A percentile compares a stretch with the other conserved stretches of the same genome.
phyloP scores from a whole-genome alignment of 2,113 vertebrate species.

The Festucalex cinctus region DNA sequence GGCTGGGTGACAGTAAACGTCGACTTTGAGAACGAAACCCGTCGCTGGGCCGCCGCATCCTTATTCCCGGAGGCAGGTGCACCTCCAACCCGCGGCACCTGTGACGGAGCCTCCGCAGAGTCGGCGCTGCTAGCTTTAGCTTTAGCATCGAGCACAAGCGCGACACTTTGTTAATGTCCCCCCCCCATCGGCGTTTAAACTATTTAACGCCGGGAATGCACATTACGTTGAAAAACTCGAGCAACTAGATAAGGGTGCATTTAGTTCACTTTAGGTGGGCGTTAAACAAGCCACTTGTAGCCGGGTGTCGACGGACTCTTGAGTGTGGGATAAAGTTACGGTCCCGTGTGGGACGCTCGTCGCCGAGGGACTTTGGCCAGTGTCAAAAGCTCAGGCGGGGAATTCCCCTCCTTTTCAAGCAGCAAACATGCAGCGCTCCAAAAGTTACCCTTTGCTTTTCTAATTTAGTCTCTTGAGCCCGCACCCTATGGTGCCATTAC shows the following conservation, averaged over 20 bases:
- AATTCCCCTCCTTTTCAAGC: slow-evolving; percentile 7
- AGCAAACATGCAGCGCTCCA: slow-evolving; percentile 30
- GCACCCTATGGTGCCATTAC: slow-evolving; percentile 74
- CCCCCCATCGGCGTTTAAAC: not conserved
- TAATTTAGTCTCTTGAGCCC: slow-evolving; percentile 51
- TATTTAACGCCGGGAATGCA: not conserved
- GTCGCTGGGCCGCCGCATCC: not conserved
- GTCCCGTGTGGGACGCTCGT: slow-evolving; percentile 10
- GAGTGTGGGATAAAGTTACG: slow-evolving; percentile 47
- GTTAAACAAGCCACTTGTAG: not conserved
- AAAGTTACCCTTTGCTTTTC: slow-evolving; percentile 25
- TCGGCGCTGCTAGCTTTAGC: slow-evolving; percentile 51
- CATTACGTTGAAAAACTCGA: not conserved
- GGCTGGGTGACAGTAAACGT: not conserved
- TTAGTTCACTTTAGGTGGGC: not conserved
- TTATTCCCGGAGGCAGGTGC: slow-evolving; percentile 57
- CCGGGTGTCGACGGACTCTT: slow-evolving; percentile 26
- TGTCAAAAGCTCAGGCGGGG: slow-evolving; percentile 12
- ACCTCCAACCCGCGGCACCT: slow-evolving; percentile 62
- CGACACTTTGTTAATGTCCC: no score
- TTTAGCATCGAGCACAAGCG: not conserved
- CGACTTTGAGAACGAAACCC: slow-evolving; percentile 1
- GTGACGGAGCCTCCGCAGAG: slow-evolving; percentile 40
- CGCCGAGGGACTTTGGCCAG: slow-evolving; percentile 46
- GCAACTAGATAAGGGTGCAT: no score